A percentile compares a stretch with the other conserved stretches of the same genome.
Conservation (phyloP, 2,888 invertebrate genomes). For the Eupsilia transversa region DNA sequence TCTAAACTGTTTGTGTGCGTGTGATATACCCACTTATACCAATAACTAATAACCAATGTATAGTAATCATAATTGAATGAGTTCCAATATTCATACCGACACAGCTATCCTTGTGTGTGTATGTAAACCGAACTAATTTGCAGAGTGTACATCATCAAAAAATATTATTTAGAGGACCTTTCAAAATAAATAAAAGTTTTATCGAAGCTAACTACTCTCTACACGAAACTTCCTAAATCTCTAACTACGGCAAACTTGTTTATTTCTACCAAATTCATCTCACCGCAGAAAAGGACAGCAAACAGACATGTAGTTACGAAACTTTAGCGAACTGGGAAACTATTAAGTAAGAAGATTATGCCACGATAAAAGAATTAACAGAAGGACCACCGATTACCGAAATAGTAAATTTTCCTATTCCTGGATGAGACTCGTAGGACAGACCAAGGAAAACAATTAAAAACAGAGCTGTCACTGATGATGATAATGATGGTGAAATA, state of each 20-base stretch:
- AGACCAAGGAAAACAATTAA: too few species aligned
- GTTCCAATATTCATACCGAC: too few species aligned
- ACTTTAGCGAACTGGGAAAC: constrained; percentile 33
- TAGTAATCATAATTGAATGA: too few species aligned
- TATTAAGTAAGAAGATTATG: constrained; percentile 40
- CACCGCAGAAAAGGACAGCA: constrained; percentile 28
- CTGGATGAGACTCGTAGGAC: too few species aligned
- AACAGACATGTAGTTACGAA: constrained; percentile 43
- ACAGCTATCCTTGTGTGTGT: too few species aligned
- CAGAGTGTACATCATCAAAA: neutral
- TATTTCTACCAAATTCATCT: constrained; percentile 48
- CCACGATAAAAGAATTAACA: neutral
- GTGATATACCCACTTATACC: too few species aligned
- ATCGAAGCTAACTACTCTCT: neutral
- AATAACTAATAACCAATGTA: too few species aligned
- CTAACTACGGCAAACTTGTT: constrained; percentile 17
- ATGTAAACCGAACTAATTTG: too few species aligned
- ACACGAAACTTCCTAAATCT: constrained; percentile 27
- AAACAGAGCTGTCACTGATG: too few species aligned
- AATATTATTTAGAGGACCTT: neutral
- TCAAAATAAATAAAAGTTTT: neutral
- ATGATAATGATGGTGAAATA: too few species aligned
- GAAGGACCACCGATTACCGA: constrained; percentile 16
- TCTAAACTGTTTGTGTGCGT: too few species aligned
- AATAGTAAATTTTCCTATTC: too few species aligned